Evolutionary conservation across 1,140 invertebrate species (phyloP).

Genomic region (Apis florea): DNA sequence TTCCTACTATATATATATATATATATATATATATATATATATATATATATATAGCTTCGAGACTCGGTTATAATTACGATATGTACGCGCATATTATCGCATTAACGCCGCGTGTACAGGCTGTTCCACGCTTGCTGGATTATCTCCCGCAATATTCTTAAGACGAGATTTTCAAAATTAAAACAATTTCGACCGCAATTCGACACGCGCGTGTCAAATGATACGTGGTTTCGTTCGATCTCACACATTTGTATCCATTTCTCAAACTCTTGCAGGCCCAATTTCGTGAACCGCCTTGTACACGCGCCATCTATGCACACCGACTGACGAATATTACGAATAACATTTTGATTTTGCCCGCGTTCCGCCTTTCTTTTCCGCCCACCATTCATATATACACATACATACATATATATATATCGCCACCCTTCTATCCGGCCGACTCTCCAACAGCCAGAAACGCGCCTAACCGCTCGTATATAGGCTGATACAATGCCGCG

Average conservation of each 20-base stretch:
- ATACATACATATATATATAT: too few species aligned
- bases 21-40: too few species aligned
- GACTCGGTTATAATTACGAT: slow-evolving; percentile 71
- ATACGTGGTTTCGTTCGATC: too few species aligned
- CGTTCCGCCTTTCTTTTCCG: slow-evolving; percentile 27
- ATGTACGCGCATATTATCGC: slow-evolving; percentile 63
- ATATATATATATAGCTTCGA: slow-evolving; percentile 3
- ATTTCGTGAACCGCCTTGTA: too few species aligned
- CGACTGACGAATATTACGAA: slow-evolving; percentile 67
- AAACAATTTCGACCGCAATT: too few species aligned
- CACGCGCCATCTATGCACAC: slow-evolving; percentile 31
- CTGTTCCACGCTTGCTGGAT: too few species aligned
- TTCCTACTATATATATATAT: too few species aligned
- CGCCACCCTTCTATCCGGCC: background rate
- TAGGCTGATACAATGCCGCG: slow-evolving; percentile 33
- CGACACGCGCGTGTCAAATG: too few species aligned
- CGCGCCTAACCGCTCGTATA: slow-evolving; percentile 50
- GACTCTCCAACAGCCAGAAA: background rate
- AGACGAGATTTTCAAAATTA: too few species aligned
- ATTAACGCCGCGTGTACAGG: slow-evolving; percentile 61
- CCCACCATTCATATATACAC: background rate
- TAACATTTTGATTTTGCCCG: slow-evolving; percentile 70
- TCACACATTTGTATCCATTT: too few species aligned
- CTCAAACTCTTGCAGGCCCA: too few species aligned
- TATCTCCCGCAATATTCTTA: too few species aligned